Base-by-base conservation (phyloP, 2,888 invertebrate species). In the Bellardia pandia region DNA sequence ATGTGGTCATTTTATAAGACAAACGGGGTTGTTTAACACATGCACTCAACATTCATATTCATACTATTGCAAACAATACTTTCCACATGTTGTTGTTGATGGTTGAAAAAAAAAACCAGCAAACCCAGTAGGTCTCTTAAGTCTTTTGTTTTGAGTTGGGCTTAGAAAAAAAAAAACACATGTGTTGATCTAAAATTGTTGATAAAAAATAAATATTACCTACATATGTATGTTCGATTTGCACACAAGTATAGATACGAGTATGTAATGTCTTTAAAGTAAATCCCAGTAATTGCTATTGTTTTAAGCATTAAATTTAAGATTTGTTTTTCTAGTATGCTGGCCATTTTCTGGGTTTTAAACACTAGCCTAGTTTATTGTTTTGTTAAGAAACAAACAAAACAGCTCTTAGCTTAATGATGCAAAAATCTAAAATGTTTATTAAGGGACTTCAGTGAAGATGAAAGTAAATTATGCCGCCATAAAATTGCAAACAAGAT, bases 271-370 rank as follows among this genome's bases (percentile, higher is more conserved):
- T 45, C 33, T 80, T 72, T 69, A 40, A 68, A 53, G 33, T 62
- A 69, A 87, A 84, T 84, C 76, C 66, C 56, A 11, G 30, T 87
- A 87, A 87, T 87, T 88, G 83, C 80, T 71, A 74, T 86, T 89
- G 83, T 88, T 78, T 66, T 66, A 51, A 14, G 40, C 53, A 42
- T 45, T 51, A 16, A 62, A 82, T 51, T 71, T 13, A 79, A 58
- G 58, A 42, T 42, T 62, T 74, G 66, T 60, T 40, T 14, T 74
- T 42, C 48, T 68, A 64, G 78, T 69, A 62, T 74, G 86, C 68
- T 89, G 86, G 85, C 83, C 89, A 88, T 77, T 88, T 86, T 86
- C 78, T 85, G 74, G 88, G 77, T 83, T 89, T 89, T 84, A 79
- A 60, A 72, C 79, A 11, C 33, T 13, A 51, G 60, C 37, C 64